Evolutionary conservation across 53 echinoderm and acorn worm genomes (phyloP).

Genomic region (Arbacia lixula): DNA sequence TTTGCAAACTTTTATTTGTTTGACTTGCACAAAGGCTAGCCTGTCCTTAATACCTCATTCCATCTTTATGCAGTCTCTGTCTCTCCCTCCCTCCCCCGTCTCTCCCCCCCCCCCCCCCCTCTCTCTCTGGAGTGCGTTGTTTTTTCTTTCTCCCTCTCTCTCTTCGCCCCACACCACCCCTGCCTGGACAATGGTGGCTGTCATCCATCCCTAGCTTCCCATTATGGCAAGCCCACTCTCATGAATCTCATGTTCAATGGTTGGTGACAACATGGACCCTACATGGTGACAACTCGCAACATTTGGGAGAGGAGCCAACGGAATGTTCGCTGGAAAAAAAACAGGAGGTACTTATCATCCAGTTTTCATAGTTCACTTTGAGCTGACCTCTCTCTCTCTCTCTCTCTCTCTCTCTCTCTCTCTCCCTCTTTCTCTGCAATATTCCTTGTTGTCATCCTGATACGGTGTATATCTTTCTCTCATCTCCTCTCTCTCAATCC

Average conservation of each 20-base stretch:
- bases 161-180: not conserved
- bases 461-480: not conserved
- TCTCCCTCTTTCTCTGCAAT: not conserved
- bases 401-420: not conserved
- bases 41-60: not conserved
- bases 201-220: too few species aligned
- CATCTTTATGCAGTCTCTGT: not conserved
- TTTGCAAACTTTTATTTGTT: too few species aligned
- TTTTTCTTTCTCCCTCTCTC: not conserved
- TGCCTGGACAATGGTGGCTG: too few species aligned
- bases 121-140: not conserved
- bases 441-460: not conserved
- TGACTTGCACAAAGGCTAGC: too few species aligned
- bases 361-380: too few species aligned
- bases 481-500: not conserved
- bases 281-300: too few species aligned
- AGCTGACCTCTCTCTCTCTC: not conserved
- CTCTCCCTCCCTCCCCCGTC: not conserved
- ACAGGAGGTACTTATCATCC: too few species aligned
- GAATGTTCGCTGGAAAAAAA: too few species aligned
- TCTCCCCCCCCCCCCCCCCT: not conserved
- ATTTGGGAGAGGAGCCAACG: too few species aligned
- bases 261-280: too few species aligned
- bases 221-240: too few species aligned
- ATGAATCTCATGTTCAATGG: too few species aligned